Conservation (phyloP, 2,888 invertebrate species). For the Drosophila lutescens region DNA sequence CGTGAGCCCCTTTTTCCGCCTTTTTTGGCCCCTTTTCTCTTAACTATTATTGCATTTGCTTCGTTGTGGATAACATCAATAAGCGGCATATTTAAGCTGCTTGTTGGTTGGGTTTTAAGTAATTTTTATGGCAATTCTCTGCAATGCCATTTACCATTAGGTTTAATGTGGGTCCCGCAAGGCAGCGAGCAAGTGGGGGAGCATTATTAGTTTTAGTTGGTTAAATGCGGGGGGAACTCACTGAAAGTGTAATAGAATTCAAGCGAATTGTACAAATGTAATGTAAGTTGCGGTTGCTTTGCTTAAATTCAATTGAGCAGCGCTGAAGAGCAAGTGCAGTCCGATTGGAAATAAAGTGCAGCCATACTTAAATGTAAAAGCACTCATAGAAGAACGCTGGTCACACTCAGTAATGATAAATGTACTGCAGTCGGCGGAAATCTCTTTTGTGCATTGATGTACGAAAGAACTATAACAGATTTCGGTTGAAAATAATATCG, state of each 20-base stretch:
- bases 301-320: background rate
- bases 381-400: background rate
- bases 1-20: background rate
- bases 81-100: conserved; percentile 75
- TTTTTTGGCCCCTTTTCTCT: conserved; percentile 7
- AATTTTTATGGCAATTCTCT: conserved; percentile 70
- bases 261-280: conserved; percentile 9
- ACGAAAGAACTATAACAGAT: too few species aligned
- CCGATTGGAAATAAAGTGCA: background rate
- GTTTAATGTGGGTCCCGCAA: conserved; percentile 25
- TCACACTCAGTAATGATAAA: background rate
- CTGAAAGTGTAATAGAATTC: conserved; percentile 2
- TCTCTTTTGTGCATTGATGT: too few species aligned
- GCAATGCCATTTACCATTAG: conserved; percentile 33
- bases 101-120: conserved; percentile 73
- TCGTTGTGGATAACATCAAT: conserved; percentile 57
- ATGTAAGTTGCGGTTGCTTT: background rate
- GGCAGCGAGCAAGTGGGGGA: background rate
- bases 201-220: conserved; percentile 38
- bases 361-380: background rate
- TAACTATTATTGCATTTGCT: conserved; percentile 42
- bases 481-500: too few species aligned
- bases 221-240: conserved; percentile 23
- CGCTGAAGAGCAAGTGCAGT: background rate
- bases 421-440: too few species aligned